A percentile compares a stretch with the other conserved stretches of the same genome.
Conservation (phyloP, 2,888 invertebrate genomes). For the Drosophila robusta region DNA sequence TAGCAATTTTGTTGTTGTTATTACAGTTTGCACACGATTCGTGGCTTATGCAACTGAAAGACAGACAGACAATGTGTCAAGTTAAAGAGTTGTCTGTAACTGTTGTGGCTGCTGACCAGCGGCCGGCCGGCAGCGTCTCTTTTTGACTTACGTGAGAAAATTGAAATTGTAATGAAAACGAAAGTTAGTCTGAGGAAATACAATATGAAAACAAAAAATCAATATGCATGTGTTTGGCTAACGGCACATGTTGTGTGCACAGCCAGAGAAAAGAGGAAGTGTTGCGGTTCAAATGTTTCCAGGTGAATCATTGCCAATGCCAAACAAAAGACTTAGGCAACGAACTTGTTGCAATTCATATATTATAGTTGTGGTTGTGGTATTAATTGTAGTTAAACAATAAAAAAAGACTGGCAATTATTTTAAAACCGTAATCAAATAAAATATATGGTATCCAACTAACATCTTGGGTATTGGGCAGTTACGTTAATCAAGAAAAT, state of each 20-base stretch:
- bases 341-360: conserved; percentile 52
- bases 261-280: conserved; percentile 36
- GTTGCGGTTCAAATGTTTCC: conserved; percentile 10
- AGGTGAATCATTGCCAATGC: conserved; percentile 23
- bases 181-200: conserved; percentile 57
- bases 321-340: conserved; percentile 72
- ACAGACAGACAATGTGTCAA: conserved; percentile 62
- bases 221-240: conserved; percentile 24
- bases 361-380: background rate
- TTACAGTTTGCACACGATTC: conserved; percentile 47
- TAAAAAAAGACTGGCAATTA: background rate
- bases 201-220: conserved; percentile 18
- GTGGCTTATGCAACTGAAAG: conserved; percentile 38
- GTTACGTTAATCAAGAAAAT: background rate
- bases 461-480: too few species aligned
- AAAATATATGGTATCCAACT: too few species aligned
- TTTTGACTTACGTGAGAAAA: conserved; percentile 56
- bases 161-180: conserved; percentile 61
- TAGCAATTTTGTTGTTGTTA: conserved; percentile 18
- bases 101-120: conserved; percentile 40
- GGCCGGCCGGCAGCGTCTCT: conserved; percentile 22
- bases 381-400: background rate
- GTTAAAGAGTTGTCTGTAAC: conserved; percentile 33
- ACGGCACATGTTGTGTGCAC: conserved; percentile 5
- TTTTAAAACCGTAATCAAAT: too few species aligned